A percentile compares a stretch with the other conserved stretches of the same genome.
These are phyloP conservation scores for Drosophila testacea DNA, from an alignment of 2,888 invertebrate species.

Conservation along the genomic window DNA sequence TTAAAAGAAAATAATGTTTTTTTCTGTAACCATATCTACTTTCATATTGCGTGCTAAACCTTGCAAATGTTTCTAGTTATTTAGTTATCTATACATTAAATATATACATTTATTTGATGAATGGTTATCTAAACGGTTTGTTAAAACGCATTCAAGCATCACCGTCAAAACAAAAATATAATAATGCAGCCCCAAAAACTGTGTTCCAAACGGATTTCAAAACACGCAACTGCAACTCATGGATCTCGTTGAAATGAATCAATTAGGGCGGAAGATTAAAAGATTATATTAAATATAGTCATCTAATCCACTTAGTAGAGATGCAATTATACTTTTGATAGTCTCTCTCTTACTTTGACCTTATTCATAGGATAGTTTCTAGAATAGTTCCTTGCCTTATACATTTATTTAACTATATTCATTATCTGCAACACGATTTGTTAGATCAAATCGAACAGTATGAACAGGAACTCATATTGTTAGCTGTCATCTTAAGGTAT, in stretches of 20 bases:
- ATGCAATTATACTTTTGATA: neutral
- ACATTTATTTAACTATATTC: no score
- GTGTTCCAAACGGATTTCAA: neutral
- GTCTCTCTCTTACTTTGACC: neutral
- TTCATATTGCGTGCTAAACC: conserved; percentile 5
- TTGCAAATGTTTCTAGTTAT: neutral
- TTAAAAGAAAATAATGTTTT: neutral
- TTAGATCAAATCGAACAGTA: no score
- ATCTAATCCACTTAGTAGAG: neutral
- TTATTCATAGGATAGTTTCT: neutral
- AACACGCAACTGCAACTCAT: conserved; percentile 43
- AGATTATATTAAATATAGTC: conserved; percentile 1
- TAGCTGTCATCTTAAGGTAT: no score
- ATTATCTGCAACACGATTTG: no score
- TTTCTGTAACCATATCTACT: neutral
- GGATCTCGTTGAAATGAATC: conserved; percentile 13
- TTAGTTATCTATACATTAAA: neutral
- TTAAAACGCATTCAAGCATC: conserved; percentile 3
- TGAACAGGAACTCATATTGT: no score
- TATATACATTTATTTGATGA: neutral
- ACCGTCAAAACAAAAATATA: neutral
- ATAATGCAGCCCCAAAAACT: neutral
- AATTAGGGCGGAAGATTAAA: conserved; percentile 3
- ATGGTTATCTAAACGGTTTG: conserved; percentile 1
- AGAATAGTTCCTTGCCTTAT: neutral